Conservation (phyloP, 2,113 vertebrate genomes). For the Scomber scombrus region DNA sequence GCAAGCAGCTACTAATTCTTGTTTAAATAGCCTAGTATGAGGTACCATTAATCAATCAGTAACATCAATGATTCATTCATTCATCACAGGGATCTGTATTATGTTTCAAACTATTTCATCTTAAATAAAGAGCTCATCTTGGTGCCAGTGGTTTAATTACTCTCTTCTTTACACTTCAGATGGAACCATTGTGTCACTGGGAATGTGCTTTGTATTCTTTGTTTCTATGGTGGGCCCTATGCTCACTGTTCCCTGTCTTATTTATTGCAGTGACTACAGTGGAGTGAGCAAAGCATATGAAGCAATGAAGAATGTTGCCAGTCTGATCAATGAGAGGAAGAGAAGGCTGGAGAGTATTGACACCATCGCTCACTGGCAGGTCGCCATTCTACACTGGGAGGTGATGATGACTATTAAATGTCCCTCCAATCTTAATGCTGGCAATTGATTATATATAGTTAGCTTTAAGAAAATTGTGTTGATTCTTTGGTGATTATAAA, state of each 20-base stretch:
- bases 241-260: conserved; percentile 18
- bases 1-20: background rate
- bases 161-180: background rate
- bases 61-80: background rate
- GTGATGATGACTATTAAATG: conserved; percentile 79
- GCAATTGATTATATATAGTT: background rate
- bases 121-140: background rate
- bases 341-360: conserved; percentile 95
- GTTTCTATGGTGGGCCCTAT: background rate
- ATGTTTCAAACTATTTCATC: background rate
- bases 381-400: conserved; percentile 97
- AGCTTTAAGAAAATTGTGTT: background rate
- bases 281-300: conserved; percentile 92
- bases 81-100: background rate
- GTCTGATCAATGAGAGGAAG: conserved; percentile 97
- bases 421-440: background rate
- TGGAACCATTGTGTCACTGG: background rate
- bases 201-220: background rate
- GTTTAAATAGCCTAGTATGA: background rate
- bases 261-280: conserved; percentile 88
- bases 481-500: background rate
- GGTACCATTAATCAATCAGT: background rate
- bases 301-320: conserved; percentile 97
- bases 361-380: conserved; percentile 97
- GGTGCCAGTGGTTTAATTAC: background rate